These are phyloP conservation scores for Atherinosoma microstoma DNA, from an alignment of 2,797 vertebrate genomes.

Conservation along the genomic window DNA sequence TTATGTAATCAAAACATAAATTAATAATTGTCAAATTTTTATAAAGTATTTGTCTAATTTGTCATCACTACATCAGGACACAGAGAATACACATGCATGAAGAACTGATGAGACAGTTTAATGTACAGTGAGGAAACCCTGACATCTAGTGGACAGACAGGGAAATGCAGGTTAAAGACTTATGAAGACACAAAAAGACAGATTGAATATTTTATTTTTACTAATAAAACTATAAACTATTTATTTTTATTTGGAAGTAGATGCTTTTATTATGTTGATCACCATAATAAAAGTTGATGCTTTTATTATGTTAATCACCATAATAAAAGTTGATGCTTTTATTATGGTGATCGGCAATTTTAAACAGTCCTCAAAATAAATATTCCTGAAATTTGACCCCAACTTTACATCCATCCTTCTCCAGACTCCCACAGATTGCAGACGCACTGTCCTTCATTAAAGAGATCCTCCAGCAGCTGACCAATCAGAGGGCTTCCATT, in stretches of 20 bases:
- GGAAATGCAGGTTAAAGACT: conserved; percentile 12
- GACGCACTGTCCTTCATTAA: conserved; percentile 89
- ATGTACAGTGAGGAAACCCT: neutral
- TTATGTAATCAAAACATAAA: neutral
- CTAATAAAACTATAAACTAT: neutral
- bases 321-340: too few relatives aligned
- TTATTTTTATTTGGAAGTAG: too few relatives aligned
- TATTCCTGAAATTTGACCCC: neutral
- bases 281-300: too few relatives aligned
- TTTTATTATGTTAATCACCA: too few relatives aligned
- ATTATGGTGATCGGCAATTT: too few relatives aligned
- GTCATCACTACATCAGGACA: neutral
- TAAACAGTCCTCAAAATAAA: too few relatives aligned
- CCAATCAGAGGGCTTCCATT: conserved; percentile 91
- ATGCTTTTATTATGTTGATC: too few relatives aligned
- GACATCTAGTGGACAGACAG: conserved; percentile 32
- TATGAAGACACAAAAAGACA: neutral
- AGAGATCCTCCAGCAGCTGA: conserved; percentile 94
- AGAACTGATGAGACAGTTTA: neutral
- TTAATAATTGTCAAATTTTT: neutral
- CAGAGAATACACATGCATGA: neutral
- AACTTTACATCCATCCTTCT: neutral
- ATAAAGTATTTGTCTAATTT: neutral
- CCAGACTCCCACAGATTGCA: conserved; percentile 93
- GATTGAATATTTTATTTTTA: neutral